These are phyloP conservation scores for Macroramphosus scolopax DNA, from an alignment of 2,797 vertebrate genomes.

Conservation along the genomic window DNA sequence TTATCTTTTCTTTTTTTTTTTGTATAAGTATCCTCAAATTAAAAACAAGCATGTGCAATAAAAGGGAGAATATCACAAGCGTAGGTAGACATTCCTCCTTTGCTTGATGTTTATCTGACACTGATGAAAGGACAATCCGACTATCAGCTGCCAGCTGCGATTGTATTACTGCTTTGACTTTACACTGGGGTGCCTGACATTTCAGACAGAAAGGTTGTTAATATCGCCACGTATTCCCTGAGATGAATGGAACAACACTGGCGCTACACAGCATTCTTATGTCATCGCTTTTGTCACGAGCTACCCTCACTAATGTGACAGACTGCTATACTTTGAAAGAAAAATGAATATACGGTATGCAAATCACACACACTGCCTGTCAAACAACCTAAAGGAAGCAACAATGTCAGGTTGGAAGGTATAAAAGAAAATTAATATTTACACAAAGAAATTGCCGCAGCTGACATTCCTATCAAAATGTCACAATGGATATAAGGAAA, in stretches of 20 bases:
- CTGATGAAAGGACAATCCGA: slow-evolving; percentile 35
- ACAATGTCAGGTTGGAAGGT: slow-evolving; percentile 39
- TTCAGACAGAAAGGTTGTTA: slow-evolving; percentile 57
- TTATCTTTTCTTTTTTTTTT: no score
- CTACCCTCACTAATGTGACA: slow-evolving; percentile 7
- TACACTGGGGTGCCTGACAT: slow-evolving; percentile 55
- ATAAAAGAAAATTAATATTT: slow-evolving; percentile 55
- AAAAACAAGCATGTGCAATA: slow-evolving; percentile 21
- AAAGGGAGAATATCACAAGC: slow-evolving; percentile 6
- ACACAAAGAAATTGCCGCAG: slow-evolving; percentile 27
- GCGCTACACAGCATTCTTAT: slow-evolving; percentile 23
- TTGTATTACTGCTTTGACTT: slow-evolving; percentile 49
- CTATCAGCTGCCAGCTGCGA: slow-evolving; percentile 41
- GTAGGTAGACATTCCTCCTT: slow-evolving; percentile 12
- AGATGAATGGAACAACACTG: slow-evolving; percentile 18
- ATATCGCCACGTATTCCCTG: slow-evolving; percentile 17
- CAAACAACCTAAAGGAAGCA: slow-evolving; percentile 21
- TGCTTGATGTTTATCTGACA: slow-evolving; percentile 38
- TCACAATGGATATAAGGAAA: slow-evolving; percentile 59
- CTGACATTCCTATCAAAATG: slow-evolving; percentile 58
- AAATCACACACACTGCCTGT: background rate
- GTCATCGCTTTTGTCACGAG: slow-evolving; percentile 13
- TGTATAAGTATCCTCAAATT: slow-evolving; percentile 6
- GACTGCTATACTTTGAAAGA: slow-evolving; percentile 3
- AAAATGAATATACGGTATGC: slow-evolving; percentile 13